Evolutionary conservation across 2,888 invertebrate species (phyloP), one percentile per base, ranked within the genome.

Genomic region (Amphipyra tragopoginis): DNA sequence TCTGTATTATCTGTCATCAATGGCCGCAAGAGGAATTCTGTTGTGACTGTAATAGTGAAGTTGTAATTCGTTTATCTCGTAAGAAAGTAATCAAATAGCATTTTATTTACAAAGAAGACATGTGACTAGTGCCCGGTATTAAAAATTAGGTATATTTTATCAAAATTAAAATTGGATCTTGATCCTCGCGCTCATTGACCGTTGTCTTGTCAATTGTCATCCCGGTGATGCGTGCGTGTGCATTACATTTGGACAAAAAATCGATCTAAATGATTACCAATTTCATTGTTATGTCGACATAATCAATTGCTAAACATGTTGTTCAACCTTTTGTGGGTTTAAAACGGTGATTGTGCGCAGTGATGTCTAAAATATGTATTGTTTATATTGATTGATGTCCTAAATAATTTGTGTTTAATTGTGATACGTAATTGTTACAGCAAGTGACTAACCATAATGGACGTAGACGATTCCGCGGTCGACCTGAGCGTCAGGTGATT

Each of bases 381-480:
- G 78, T 79, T 79, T 79, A 69, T 79, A 84, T 87, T 80, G 84
- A 83, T 84, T 83, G 62, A 56, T 69, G 60, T 65, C 58, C 63
- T 65, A 62, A 78, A 68, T 76, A 66, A 71, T 79, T 81, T 45
- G 68, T 75, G 61, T 83, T 67, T 81, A 76, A 76, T 77, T 59
- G 60, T 81, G 73, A 80, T 80, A 75, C 74, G 77, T 85, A 81
- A 82, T 84, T 79, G 74, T 83, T 90, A 64, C 86, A 87, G 88
- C n/a, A 72, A 71, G 79, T 83, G 81, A 80, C 65, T 63, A 65
- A 76, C 53, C 64, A 96, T 96, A 95, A 98, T 98, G 98, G 98
- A 98, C 93, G 96, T 97, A 89, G 98, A 98, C 95, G 98, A 98
- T 90, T 96, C 96, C 86, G 98, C 98, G 78, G 98, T 98, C 84